Conservation (phyloP, 2,888 invertebrate species). For the Calameuta filiformis region DNA sequence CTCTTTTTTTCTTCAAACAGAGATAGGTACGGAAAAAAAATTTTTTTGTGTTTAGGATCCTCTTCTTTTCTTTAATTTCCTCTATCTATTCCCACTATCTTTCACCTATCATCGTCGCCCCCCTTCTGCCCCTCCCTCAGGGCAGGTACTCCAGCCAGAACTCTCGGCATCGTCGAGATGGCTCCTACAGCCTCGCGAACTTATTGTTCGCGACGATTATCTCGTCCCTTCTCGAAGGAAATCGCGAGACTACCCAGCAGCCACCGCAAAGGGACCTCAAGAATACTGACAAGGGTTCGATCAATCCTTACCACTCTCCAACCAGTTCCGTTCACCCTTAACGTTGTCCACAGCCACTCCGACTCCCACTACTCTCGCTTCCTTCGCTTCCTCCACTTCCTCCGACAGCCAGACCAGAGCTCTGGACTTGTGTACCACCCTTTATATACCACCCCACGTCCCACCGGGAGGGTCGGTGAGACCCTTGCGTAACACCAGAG, state of each 20-base stretch:
- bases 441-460: no score
- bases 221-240: slow-evolving; percentile 34
- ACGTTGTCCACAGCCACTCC: background rate
- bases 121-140: no score
- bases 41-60: background rate
- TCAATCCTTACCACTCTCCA: background rate
- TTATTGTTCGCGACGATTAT: slow-evolving; percentile 49
- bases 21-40: background rate
- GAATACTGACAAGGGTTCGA: background rate
- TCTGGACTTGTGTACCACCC: no score
- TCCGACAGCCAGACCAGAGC: background rate
- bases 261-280: background rate
- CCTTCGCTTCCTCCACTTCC: no score
- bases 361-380: background rate
- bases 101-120: background rate
- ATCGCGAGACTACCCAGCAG: background rate
- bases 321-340: background rate
- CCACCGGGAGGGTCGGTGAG: no score
- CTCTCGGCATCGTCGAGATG: slow-evolving; percentile 15
- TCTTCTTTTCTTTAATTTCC: background rate
- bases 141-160: background rate
- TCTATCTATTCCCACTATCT: background rate
- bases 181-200: slow-evolving; percentile 29
- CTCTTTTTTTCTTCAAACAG: background rate
- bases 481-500: slow-evolving; percentile 11